These are phyloP conservation scores for Ispidina picta DNA, from an alignment of 2,797 vertebrate species.

Conservation along the genomic window DNA sequence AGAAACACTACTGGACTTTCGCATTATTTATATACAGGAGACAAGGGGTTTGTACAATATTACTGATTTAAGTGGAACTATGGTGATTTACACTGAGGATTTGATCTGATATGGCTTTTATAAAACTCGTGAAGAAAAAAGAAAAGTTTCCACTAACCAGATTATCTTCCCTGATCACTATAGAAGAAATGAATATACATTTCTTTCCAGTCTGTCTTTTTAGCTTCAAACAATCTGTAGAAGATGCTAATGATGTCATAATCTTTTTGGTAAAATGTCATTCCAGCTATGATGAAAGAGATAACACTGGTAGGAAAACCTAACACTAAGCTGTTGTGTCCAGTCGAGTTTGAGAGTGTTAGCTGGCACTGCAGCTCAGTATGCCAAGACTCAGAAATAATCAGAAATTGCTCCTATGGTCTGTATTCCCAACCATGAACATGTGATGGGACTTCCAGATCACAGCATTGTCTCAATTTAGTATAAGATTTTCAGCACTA, in stretches of 20 bases:
- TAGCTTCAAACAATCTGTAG: background rate
- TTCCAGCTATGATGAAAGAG: background rate
- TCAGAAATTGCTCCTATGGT: background rate
- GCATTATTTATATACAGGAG: background rate
- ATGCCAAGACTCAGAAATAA: background rate
- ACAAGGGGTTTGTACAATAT: background rate
- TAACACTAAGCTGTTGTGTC: background rate
- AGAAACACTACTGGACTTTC: background rate
- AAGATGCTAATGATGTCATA: background rate
- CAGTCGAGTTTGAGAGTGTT: background rate
- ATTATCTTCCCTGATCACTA: background rate
- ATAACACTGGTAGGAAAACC: background rate
- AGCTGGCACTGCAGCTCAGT: background rate
- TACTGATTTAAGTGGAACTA: background rate
- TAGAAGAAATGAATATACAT: background rate
- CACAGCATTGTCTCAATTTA: background rate
- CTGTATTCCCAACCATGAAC: background rate
- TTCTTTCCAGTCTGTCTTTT: background rate
- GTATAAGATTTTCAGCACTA: constrained; percentile 12
- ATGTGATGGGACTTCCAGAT: background rate
- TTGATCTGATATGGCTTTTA: background rate
- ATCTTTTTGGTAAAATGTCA: background rate
- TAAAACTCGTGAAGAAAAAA: background rate
- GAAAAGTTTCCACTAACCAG: background rate
- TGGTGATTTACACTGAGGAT: background rate